phyloP scores from a whole-genome alignment of 2,888 invertebrate species.

The Brachypterus glaber region DNA sequence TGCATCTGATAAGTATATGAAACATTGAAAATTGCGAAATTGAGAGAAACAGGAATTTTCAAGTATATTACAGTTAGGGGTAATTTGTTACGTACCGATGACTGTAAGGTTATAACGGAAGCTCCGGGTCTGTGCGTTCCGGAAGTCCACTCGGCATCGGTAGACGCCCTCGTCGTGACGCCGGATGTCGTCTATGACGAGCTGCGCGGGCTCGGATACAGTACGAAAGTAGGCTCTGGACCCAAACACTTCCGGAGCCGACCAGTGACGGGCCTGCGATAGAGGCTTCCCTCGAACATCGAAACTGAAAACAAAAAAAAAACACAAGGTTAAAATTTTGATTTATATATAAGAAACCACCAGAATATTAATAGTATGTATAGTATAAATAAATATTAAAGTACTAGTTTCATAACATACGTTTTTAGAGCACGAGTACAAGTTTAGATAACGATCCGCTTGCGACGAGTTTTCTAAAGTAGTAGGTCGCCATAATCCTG shows the following conservation, averaged over 20 bases:
- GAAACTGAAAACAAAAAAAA: slow-evolving; percentile 53
- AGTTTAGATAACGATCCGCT: too few species aligned
- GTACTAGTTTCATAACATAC: too few species aligned
- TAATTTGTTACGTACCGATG: slow-evolving; percentile 62
- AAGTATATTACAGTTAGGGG: background rate
- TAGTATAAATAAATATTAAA: too few species aligned
- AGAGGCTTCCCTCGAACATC: slow-evolving; percentile 77
- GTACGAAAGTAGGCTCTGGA: slow-evolving; percentile 77
- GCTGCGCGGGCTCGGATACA: slow-evolving; percentile 67
- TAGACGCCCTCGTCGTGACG: slow-evolving; percentile 83
- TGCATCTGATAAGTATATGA: too few species aligned
- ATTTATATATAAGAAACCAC: too few species aligned
- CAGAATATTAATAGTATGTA: too few species aligned
- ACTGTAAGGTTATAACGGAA: slow-evolving; percentile 84
- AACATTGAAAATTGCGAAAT: too few species aligned
- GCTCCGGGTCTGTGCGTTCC: slow-evolving; percentile 81
- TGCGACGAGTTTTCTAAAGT: too few species aligned
- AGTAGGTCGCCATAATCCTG: too few species aligned
- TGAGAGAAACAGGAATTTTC: slow-evolving; percentile 2
- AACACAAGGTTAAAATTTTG: too few species aligned
- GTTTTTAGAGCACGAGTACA: too few species aligned
- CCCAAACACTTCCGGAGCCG: slow-evolving; percentile 76
- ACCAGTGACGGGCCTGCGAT: slow-evolving; percentile 73
- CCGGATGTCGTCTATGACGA: slow-evolving; percentile 74
- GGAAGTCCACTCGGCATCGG: slow-evolving; percentile 82